Percentiles rank a stretch among this genome's conserved stretches.
Evolutionary conservation across 2,113 vertebrate genomes (phyloP).

Genomic region (Pelvicachromis taeniatus): DNA sequence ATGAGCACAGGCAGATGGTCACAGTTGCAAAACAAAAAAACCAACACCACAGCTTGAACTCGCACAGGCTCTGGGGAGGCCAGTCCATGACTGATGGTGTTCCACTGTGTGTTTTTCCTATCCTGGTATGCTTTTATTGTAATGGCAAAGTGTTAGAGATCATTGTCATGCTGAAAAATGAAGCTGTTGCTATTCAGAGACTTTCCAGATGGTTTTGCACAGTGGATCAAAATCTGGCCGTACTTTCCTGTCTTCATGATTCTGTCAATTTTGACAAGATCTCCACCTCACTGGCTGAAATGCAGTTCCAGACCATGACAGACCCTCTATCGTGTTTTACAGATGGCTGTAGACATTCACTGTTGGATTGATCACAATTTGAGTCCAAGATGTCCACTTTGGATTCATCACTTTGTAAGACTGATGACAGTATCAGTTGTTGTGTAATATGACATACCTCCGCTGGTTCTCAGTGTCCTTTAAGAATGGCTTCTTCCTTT

Average conservation of each 20-base stretch:
- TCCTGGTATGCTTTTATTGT: background rate
- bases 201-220: background rate
- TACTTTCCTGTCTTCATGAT: background rate
- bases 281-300: background rate
- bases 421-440: background rate
- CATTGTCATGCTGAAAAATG: background rate
- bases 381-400: background rate
- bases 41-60: background rate
- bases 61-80: background rate
- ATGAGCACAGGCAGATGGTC: background rate
- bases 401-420: background rate
- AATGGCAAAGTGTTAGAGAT: fast-evolving
- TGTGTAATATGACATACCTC: background rate
- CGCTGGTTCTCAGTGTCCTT: background rate
- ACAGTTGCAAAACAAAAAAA: background rate
- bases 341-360: background rate
- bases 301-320: background rate
- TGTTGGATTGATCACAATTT: background rate
- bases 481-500: background rate
- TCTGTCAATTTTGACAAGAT: background rate
- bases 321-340: background rate
- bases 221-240: background rate
- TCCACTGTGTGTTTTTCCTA: background rate
- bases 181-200: background rate
- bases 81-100: background rate